Conservation (phyloP, 1,140 invertebrate genomes). For the Agrilus planipennis region DNA sequence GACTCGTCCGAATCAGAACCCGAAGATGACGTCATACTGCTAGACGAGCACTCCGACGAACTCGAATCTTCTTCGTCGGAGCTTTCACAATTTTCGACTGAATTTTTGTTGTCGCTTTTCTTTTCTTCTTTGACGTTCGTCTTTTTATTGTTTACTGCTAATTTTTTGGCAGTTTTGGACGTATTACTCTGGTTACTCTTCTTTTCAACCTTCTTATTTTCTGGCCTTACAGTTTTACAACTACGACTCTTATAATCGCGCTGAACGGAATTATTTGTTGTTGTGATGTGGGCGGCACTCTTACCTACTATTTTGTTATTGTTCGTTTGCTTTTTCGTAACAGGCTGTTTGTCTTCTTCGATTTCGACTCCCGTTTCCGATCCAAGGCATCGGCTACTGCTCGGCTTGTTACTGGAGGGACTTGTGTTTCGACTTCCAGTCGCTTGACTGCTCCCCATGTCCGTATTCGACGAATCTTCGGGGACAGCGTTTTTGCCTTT, state of each 20-base stretch:
- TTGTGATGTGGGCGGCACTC: neutral
- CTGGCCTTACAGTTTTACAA: no score
- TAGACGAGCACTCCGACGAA: constrained; percentile 3
- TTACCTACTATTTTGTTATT: neutral
- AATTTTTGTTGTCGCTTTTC: neutral
- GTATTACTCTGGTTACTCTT: neutral
- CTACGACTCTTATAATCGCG: no score
- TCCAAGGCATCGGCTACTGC: neutral
- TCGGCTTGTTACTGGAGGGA: no score
- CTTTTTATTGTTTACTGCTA: constrained; percentile 5
- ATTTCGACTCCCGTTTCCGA: neutral
- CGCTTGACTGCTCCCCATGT: no score
- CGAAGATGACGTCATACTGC: constrained; percentile 1
- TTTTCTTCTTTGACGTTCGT: no score
- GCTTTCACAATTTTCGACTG: neutral
- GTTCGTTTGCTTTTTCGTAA: neutral
- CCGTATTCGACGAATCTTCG: no score
- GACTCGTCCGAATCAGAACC: constrained; percentile 9
- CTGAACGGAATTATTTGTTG: neutral
- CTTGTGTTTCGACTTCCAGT: neutral
- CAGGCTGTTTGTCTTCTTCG: neutral
- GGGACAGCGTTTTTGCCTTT: constrained; percentile 6
- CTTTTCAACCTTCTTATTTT: neutral
- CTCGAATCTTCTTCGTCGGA: neutral
- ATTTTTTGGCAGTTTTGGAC: neutral